Conservation (phyloP, 2,888 invertebrate species). For the Amblyjoppa fuscipennis region DNA sequence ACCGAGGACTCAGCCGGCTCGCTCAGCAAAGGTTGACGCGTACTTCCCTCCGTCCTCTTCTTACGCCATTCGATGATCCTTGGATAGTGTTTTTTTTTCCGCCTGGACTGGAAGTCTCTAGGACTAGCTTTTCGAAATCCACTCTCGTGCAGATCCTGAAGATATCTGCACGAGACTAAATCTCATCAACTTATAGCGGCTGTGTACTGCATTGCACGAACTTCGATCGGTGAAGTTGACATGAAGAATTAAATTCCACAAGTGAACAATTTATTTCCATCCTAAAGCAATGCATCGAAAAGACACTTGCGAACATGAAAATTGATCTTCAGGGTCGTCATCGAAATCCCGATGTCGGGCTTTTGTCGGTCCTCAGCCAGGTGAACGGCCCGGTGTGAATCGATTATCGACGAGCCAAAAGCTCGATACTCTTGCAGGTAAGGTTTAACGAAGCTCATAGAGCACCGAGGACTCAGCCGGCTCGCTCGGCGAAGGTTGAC, state of each 20-base stretch:
- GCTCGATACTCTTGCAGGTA: slow-evolving; percentile 21
- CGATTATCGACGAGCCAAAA: slow-evolving; percentile 26
- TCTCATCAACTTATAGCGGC: too few relatives aligned
- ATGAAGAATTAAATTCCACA: too few relatives aligned
- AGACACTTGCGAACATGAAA: too few relatives aligned
- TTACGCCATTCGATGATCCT: slow-evolving; percentile 42
- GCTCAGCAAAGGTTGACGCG: slow-evolving; percentile 56
- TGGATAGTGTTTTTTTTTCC: slow-evolving; percentile 31
- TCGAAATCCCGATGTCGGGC: slow-evolving; percentile 43
- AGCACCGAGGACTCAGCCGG: slow-evolving; percentile 37
- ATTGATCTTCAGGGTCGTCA: background rate
- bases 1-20: slow-evolving; percentile 42
- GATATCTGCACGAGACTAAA: too few relatives aligned
- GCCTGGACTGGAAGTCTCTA: too few relatives aligned
- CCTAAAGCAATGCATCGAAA: too few relatives aligned
- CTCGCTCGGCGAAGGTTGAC: slow-evolving; percentile 57
- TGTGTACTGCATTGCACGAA: too few relatives aligned
- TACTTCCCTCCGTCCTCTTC: slow-evolving; percentile 55
- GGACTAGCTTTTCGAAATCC: too few relatives aligned
- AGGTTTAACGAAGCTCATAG: background rate
- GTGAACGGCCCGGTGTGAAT: slow-evolving; percentile 78
- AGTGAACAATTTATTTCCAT: too few relatives aligned
- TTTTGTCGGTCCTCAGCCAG: slow-evolving; percentile 74
- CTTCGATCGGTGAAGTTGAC: too few relatives aligned
- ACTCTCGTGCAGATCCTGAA: too few relatives aligned